Evolutionary conservation across 2,888 invertebrate species (phyloP).

Genomic region (Omphaloscelis lunosa): DNA sequence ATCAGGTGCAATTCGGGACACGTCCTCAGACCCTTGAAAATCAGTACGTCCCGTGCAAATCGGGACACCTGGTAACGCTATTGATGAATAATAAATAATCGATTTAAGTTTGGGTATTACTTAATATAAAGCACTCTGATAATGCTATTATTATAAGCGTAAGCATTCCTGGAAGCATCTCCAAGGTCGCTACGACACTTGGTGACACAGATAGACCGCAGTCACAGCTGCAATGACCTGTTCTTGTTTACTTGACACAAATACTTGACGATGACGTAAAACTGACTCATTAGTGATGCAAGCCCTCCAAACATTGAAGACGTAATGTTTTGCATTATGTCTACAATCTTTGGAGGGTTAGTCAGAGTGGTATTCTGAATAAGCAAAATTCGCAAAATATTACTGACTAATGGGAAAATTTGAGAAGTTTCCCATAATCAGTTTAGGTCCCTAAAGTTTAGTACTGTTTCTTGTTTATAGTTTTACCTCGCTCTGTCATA

Average conservation of each 20-base stretch:
- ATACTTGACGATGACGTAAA: slow-evolving; percentile 1
- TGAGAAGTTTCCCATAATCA: neutral
- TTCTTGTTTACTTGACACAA: neutral
- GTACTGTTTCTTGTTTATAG: neutral
- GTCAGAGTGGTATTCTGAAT: slow-evolving; percentile 9
- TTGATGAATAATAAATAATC: neutral
- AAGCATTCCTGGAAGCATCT: neutral
- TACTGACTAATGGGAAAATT: slow-evolving; percentile 3
- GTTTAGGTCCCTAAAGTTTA: neutral
- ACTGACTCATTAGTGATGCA: slow-evolving; percentile 22
- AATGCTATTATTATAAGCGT: neutral
- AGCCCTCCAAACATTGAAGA: neutral
- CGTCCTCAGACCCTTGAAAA: no score
- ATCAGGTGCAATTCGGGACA: no score
- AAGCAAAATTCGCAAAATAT: slow-evolving; percentile 18
- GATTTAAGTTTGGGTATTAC: neutral
- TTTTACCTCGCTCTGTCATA: neutral
- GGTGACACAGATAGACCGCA: neutral
- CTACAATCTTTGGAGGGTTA: neutral
- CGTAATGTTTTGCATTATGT: neutral
- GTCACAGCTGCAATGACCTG: neutral
- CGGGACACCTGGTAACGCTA: no score
- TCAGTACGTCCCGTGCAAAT: no score
- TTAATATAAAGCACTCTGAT: neutral
- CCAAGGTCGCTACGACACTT: neutral